Conservation (phyloP, 2,888 invertebrate species). For the Trissolcus japonicus region DNA sequence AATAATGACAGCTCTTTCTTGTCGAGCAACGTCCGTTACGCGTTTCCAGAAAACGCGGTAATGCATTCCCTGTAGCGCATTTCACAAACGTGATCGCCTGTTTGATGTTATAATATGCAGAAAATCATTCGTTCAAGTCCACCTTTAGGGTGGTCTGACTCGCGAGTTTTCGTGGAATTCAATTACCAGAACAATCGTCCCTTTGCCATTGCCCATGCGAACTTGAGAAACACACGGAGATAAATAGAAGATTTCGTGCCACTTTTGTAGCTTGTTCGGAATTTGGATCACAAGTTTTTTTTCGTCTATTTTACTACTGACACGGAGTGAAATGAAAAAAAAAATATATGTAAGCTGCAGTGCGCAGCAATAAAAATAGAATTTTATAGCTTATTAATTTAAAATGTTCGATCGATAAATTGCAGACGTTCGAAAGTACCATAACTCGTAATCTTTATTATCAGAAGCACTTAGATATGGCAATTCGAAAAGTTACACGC, state of each 20-base stretch:
- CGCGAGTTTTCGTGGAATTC: slow-evolving; percentile 46
- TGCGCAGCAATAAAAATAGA: neutral
- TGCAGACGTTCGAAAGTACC: too few species aligned
- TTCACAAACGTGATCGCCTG: slow-evolving; percentile 62
- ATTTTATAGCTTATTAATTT: too few species aligned
- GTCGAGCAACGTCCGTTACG: slow-evolving; percentile 28
- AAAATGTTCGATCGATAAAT: too few species aligned
- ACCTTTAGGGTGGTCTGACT: slow-evolving; percentile 51
- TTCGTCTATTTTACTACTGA: too few species aligned
- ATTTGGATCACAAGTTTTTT: too few species aligned
- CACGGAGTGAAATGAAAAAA: too few species aligned
- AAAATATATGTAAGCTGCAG: neutral
- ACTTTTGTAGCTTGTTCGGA: too few species aligned
- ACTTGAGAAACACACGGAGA: neutral
- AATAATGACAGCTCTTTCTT: slow-evolving; percentile 52
- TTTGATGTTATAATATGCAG: slow-evolving; percentile 65
- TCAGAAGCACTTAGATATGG: too few species aligned
- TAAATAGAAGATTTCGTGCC: too few species aligned
- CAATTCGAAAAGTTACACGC: neutral
- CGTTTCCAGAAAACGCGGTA: slow-evolving; percentile 47
- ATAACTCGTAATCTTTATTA: too few species aligned
- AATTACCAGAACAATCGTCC: slow-evolving; percentile 33
- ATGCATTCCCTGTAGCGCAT: slow-evolving; percentile 52
- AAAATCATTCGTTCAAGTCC: slow-evolving; percentile 59
- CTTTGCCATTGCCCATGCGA: slow-evolving; percentile 38